These are phyloP conservation scores for Orgyia antiqua DNA, from an alignment of 2,888 invertebrate genomes.

Conservation along the genomic window DNA sequence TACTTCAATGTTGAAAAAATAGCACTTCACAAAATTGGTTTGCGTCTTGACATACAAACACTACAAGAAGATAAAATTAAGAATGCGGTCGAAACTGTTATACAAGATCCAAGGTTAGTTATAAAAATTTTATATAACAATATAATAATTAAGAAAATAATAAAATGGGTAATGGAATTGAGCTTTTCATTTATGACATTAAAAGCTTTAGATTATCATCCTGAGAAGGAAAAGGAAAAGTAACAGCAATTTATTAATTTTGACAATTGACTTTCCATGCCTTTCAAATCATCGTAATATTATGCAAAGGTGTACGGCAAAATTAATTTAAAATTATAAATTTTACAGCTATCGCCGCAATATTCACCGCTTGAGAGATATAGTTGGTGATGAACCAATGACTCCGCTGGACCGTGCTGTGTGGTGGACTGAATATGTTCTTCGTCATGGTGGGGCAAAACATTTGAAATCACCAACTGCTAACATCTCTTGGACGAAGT, in stretches of 20 bases:
- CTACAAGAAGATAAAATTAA: constrained; percentile 36
- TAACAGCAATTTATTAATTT: no score
- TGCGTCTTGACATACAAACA: constrained; percentile 28
- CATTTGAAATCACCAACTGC: constrained; percentile 49
- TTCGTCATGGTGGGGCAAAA: constrained; percentile 50
- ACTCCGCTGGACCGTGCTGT: constrained; percentile 42
- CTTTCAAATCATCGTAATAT: no score
- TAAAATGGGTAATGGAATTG: no score
- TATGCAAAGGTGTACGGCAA: no score
- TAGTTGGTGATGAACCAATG: constrained; percentile 17
- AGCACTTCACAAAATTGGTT: constrained; percentile 37
- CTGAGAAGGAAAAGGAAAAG: no score
- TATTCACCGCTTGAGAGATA: constrained; percentile 7
- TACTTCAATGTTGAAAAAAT: constrained; percentile 53
- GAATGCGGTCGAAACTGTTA: constrained; percentile 31
- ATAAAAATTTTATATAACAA: no score
- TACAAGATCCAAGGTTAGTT: constrained; percentile 33
- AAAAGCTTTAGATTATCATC: no score
- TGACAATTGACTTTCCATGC: no score
- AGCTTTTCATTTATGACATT: no score
- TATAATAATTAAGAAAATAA: no score
- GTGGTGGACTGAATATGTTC: constrained; percentile 67
- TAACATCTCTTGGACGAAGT: constrained; percentile 30
- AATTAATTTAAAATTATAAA: no score
- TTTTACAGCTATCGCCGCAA: constrained; percentile 15